These are phyloP conservation scores for Noctilio leporinus DNA, from an alignment of 2,113 vertebrate genomes.

Conservation along the genomic window DNA sequence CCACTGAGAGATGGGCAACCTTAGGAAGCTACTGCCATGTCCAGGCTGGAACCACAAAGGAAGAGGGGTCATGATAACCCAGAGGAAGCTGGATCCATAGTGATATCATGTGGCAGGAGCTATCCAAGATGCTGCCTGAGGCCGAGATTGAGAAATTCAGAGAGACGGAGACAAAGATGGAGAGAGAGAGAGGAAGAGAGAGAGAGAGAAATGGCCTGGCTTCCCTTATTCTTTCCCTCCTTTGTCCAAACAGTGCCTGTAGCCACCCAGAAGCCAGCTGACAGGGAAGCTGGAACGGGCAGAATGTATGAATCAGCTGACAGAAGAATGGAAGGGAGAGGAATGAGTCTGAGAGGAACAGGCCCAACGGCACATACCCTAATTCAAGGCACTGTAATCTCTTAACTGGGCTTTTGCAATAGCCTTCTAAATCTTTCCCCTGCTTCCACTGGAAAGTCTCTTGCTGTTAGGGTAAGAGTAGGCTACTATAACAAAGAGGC, in stretches of 20 bases:
- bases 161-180: too few relatives aligned
- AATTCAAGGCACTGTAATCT: background rate
- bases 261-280: background rate
- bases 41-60: background rate
- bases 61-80: background rate
- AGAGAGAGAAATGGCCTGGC: background rate
- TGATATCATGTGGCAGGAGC: background rate
- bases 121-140: background rate
- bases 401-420: background rate
- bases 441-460: background rate
- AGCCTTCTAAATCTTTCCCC: background rate
- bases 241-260: background rate
- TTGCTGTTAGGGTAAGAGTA: background rate
- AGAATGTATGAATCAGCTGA: background rate
- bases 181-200: too few relatives aligned
- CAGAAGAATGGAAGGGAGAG: background rate
- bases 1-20: background rate
- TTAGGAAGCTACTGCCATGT: background rate
- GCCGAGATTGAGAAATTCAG: background rate
- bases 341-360: background rate
- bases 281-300: background rate
- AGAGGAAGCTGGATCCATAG: background rate
- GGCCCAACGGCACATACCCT: background rate
- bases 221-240: background rate
- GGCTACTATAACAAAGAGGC: background rate